These are phyloP conservation scores for Ostrea denselamellosa DNA, from an alignment of 1,140 invertebrate genomes.

Conservation along the genomic window DNA sequence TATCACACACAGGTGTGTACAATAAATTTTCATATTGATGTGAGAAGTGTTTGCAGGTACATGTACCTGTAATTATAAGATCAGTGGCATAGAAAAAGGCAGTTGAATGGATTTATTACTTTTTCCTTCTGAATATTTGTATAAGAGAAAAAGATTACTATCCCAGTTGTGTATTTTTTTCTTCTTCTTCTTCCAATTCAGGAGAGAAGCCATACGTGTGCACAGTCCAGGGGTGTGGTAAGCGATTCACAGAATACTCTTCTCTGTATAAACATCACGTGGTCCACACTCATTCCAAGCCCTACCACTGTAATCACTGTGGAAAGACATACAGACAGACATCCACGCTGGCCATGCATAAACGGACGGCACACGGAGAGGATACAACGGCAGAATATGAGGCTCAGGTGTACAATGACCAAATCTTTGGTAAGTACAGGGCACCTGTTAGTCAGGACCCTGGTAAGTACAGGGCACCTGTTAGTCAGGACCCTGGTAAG, in stretches of 20 bases:
- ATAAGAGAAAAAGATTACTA: too few relatives aligned
- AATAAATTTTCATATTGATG: too few relatives aligned
- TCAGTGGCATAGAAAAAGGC: too few relatives aligned
- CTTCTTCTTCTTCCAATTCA: conserved; percentile 58
- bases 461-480: neutral
- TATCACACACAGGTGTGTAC: too few relatives aligned
- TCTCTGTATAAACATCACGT: conserved; percentile 87
- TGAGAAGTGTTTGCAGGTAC: too few relatives aligned
- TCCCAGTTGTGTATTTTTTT: too few relatives aligned
- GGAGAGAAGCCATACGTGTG: conserved; percentile 80
- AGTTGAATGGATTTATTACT: too few relatives aligned
- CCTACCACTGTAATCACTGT: conserved; percentile 83
- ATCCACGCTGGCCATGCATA: conserved; percentile 84
- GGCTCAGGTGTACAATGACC: conserved; percentile 56
- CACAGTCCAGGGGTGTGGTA: conserved; percentile 83
- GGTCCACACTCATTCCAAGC: conserved; percentile 84
- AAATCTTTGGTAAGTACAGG: neutral
- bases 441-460: neutral
- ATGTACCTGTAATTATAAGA: too few relatives aligned
- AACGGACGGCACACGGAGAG: conserved; percentile 79
- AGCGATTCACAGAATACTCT: conserved; percentile 87
- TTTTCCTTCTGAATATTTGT: too few relatives aligned
- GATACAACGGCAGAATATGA: conserved; percentile 66
- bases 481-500: too few relatives aligned
- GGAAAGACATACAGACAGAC: conserved; percentile 83